A percentile compares a stretch with the other conserved stretches of the same genome.
Evolutionary conservation across 2,888 invertebrate genomes (phyloP).

Genomic region (Acanthosoma haemorrhoidale): DNA sequence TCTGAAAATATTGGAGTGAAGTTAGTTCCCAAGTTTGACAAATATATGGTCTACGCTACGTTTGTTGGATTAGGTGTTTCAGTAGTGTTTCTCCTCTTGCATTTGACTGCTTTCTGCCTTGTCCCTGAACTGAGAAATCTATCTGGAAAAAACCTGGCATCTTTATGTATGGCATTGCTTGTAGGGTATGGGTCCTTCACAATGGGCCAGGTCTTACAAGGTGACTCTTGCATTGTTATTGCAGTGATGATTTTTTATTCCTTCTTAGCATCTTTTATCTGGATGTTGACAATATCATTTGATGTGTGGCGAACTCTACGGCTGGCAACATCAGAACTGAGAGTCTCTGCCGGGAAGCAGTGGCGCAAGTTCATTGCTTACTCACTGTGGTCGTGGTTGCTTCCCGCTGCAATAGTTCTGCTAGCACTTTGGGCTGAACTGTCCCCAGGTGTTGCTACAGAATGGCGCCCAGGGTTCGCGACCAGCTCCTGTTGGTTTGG

Average conservation of each 20-base stretch:
- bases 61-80: conserved; percentile 50
- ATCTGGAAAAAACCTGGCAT: conserved; percentile 52
- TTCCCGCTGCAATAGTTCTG: conserved; percentile 46
- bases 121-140: conserved; percentile 50
- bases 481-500: conserved; percentile 51
- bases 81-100: conserved; percentile 48
- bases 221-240: conserved; percentile 46
- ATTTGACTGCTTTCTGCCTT: conserved; percentile 48
- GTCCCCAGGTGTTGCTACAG: conserved; percentile 39
- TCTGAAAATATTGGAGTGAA: conserved; percentile 42
- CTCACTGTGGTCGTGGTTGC: conserved; percentile 48
- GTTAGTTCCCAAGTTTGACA: conserved; percentile 45
- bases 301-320: conserved; percentile 50
- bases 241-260: conserved; percentile 50
- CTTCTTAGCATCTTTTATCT: conserved; percentile 52
- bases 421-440: conserved; percentile 46
- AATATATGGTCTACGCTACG: conserved; percentile 48
- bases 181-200: conserved; percentile 49
- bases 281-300: conserved; percentile 53
- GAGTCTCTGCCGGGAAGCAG: conserved; percentile 47
- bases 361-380: conserved; percentile 47
- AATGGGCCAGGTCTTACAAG: conserved; percentile 45
- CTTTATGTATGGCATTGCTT: conserved; percentile 49
- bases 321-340: conserved; percentile 48
- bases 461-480: conserved; percentile 49